These are phyloP conservation scores for Desmodus rotundus DNA, from an alignment of 2,113 vertebrate species.

Conservation along the genomic window DNA sequence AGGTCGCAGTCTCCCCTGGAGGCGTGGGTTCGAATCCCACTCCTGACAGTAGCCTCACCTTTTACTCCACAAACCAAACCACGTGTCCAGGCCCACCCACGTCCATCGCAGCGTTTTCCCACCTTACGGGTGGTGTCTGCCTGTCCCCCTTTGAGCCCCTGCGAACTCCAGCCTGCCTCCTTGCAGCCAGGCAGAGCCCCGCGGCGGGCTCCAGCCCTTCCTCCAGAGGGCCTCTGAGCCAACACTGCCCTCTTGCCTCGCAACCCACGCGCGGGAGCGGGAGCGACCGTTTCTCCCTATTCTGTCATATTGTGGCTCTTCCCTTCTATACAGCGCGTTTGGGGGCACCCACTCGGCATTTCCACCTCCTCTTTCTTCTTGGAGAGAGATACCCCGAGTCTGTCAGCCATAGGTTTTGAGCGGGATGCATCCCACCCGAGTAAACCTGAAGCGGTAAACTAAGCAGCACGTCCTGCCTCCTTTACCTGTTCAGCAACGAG, in stretches of 20 bases:
- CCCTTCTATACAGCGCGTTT: background rate
- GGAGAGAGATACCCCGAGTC: background rate
- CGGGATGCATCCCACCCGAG: background rate
- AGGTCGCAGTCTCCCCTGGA: slow-evolving; percentile 68
- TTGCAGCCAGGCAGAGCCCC: background rate
- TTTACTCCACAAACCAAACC: background rate
- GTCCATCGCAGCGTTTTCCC: no score
- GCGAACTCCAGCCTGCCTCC: background rate
- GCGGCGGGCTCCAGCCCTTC: background rate
- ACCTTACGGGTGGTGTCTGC: background rate
- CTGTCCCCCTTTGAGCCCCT: background rate
- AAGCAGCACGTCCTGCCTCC: background rate
- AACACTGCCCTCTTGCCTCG: background rate
- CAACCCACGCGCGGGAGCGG: background rate
- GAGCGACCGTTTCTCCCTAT: background rate
- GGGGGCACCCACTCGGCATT: background rate
- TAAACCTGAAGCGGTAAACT: background rate
- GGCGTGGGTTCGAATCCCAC: background rate
- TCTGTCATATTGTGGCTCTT: background rate
- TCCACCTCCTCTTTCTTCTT: background rate
- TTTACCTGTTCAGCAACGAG: background rate
- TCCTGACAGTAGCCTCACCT: background rate
- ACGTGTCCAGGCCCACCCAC: accelerated
- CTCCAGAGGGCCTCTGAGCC: background rate
- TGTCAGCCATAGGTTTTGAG: background rate